Base-by-base conservation (phyloP, 2,797 vertebrate genomes). In the Mormyrus hasselquistii region DNA sequence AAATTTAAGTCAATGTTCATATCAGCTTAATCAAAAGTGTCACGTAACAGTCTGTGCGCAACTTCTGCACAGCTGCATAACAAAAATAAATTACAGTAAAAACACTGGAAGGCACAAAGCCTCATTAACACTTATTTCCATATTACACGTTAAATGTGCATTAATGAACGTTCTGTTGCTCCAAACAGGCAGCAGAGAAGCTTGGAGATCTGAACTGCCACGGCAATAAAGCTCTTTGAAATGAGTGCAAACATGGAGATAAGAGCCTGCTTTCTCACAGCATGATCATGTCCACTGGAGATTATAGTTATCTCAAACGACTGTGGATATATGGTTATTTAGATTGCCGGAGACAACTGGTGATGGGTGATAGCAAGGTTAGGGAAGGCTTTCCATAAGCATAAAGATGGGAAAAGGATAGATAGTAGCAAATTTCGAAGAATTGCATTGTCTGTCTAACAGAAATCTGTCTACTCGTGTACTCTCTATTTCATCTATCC, bases 221-320 rank as follows among this genome's bases (percentile, higher is more conserved):
- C 6, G 2, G 16, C 41, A 65, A 69, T 69, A 65, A 87, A 69
- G 57, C 8, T 47, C 57, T 65, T 65, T 69, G 62, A 25, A 87
- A 87, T 69, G 34, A 69, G 44, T 65, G 87, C 57, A 65, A 44
- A 47, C 44, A 44, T 34, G n/a, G 87, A 47, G 87, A 87, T 87
- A 69, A 87, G 41, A 65, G 41, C 0, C n/a, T 69, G 87, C 87
- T 25, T 38, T 69, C 38, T 57, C 86, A 87, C 86, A 7, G 53
- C 34, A 10, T 34, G 29, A 9, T 34, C 86, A 57, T 41, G 53
- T 59, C 29, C 49, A 29, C 12, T 57, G 25, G 44, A 65, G 8
- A 47, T 65, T 38, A 10, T 41, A 57, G 29, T 87, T 65, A 69
- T 69, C 87, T 69, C 16, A 49, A 16, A 47, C 34, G 4, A 49